Conservation (phyloP, 2,113 vertebrate species). For the Recurvirostra avosetta region DNA sequence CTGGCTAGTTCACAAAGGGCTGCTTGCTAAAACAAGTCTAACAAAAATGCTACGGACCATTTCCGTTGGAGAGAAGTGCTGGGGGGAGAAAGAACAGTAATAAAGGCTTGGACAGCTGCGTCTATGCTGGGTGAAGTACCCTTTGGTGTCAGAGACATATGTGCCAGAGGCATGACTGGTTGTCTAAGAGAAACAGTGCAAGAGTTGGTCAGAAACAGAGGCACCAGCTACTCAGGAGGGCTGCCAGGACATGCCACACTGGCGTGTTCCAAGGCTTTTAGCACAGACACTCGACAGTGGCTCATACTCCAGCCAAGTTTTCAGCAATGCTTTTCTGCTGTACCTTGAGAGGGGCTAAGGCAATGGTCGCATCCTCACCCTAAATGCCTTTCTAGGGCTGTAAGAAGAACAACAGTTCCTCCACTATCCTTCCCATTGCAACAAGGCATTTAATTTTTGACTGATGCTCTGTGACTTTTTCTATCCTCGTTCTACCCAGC, state of each 20-base stretch:
- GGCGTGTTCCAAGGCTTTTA: not conserved
- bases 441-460: not conserved
- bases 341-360: not conserved
- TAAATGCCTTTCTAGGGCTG: not conserved
- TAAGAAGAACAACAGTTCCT: not conserved
- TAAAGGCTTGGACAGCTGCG: not conserved
- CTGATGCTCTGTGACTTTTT: not conserved
- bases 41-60: not conserved
- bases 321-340: not conserved
- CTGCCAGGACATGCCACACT: not conserved
- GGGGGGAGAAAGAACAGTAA: not conserved
- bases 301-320: not conserved
- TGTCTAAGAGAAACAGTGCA: not conserved
- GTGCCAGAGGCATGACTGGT: not conserved
- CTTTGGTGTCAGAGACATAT: not conserved
- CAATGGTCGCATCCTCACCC: not conserved
- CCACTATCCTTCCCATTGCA: not conserved
- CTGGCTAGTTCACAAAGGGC: not conserved
- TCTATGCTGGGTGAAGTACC: not conserved
- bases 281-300: not conserved
- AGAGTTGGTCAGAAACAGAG: not conserved
- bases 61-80: not conserved
- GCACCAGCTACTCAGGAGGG: not conserved
- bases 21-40: constrained; percentile 16
- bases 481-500: not conserved